These are phyloP conservation scores for Oryctes rhinoceros DNA, from an alignment of 1,140 invertebrate genomes.

Conservation along the genomic window DNA sequence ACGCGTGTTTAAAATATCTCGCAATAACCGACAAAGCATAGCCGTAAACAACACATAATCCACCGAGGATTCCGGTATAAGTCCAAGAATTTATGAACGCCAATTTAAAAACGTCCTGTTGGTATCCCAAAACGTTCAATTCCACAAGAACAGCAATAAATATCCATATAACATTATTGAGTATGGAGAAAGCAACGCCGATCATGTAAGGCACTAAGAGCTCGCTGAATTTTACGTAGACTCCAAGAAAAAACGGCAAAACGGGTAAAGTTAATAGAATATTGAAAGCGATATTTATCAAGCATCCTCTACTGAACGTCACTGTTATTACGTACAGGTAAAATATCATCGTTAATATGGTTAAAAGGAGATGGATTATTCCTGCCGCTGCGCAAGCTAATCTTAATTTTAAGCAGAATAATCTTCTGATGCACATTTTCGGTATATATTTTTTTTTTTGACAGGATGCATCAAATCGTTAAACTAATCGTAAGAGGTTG, in stretches of 20 bases:
- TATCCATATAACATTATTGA: neutral
- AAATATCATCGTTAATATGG: neutral
- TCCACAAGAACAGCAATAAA: neutral
- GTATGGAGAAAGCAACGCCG: neutral
- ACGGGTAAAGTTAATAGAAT: neutral
- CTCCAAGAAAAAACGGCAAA: neutral
- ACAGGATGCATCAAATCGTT: neutral
- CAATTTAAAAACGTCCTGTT: slow-evolving; percentile 16
- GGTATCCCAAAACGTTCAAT: neutral
- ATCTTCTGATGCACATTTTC: neutral
- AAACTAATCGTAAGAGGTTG: too few relatives aligned
- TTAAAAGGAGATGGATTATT: neutral
- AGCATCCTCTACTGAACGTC: neutral
- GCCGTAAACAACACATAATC: neutral
- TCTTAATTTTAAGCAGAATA: neutral
- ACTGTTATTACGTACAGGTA: neutral
- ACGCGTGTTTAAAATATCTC: neutral
- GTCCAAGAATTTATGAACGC: neutral
- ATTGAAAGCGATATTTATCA: slow-evolving; percentile 10
- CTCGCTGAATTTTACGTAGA: neutral
- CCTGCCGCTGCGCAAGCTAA: neutral
- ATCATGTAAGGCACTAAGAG: neutral
- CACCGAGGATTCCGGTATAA: neutral
- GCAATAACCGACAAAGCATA: neutral
- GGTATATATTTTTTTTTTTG: neutral